Evolutionary conservation across 1,140 invertebrate species (phyloP), one percentile per base, ranked within the genome.

Genomic region (Drosophila pachea): DNA sequence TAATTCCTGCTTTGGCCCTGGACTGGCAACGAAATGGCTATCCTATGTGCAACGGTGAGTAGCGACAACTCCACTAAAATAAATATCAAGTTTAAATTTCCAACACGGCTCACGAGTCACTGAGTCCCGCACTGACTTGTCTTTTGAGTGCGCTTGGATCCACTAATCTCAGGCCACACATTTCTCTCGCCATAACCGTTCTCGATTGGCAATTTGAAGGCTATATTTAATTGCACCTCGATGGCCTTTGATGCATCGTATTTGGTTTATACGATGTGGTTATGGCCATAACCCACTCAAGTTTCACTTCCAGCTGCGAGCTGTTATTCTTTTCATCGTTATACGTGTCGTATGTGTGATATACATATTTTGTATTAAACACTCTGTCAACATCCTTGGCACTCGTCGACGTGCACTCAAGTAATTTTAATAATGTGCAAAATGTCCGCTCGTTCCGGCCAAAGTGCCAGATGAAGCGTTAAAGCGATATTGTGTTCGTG

Each of bases 371-470:
- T 32, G 32, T 77, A 79, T 79, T 64, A 68, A 79, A 59, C 52
- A 68, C 43, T 49, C 75, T 43, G 38, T 72, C 52, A 16, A 59
- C 56, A 45, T 22, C 48, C 48, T 43, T 43, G 72, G 45, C 60
- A 58, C 43, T 31, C 42, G 40, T 31, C 31, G 47, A 52, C 52
- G 42, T 42, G 53, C 53, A 58, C 61, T 69, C 48, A 49, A 84
- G 73, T 79, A 77, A 86, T 84, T 83, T 83, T 79, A 83, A 83
- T 83, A 78, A 84, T 76, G 79, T 79, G 79, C 60, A 70, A 83
- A 83, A 73, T 79, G 79, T 68, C 52, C 58, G 61, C 71, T 58
- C 73, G 63, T 76, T 86, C 63, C 61, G 47, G 29, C 73, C 66
- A 77, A 82, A 74, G 64, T 76, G 78, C 63, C 63, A 67, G 61